These are phyloP conservation scores for Oscheius myriophilus DNA, from an alignment of 2,888 invertebrate species.

Conservation along the genomic window DNA sequence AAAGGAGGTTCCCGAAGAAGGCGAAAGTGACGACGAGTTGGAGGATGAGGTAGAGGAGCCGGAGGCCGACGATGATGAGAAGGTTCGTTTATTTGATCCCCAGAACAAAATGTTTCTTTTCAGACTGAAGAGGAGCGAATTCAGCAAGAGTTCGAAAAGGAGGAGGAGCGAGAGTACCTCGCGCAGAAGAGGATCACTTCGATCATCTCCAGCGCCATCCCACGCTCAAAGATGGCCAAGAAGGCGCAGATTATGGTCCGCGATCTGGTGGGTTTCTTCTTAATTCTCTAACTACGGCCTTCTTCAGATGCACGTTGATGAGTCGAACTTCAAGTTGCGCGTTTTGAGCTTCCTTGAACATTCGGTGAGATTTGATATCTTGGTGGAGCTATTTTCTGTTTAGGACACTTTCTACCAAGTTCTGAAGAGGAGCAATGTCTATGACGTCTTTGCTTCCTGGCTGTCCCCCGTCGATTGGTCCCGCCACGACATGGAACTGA, in stretches of 20 bases:
- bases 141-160: background rate
- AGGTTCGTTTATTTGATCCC: background rate
- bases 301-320: slow-evolving; percentile 11
- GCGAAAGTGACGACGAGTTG: slow-evolving; percentile 33
- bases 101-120: background rate
- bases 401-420: slow-evolving; percentile 8
- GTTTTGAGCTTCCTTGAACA: slow-evolving; percentile 17
- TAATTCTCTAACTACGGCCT: background rate
- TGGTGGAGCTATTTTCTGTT: too few relatives aligned
- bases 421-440: slow-evolving; percentile 22
- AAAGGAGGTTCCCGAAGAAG: slow-evolving; percentile 33
- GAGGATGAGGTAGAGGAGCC: slow-evolving; percentile 29
- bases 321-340: slow-evolving; percentile 10
- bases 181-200: slow-evolving; percentile 27
- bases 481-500: slow-evolving; percentile 24
- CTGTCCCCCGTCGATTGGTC: slow-evolving; percentile 23
- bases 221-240: background rate
- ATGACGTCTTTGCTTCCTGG: slow-evolving; percentile 21
- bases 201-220: slow-evolving; percentile 22
- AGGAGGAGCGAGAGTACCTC: slow-evolving; percentile 14
- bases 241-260: slow-evolving; percentile 15
- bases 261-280: slow-evolving; percentile 11
- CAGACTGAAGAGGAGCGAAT: background rate
- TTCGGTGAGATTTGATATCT: background rate
- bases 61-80: slow-evolving; percentile 3